Evolutionary conservation across 2,797 vertebrate genomes (phyloP).

Genomic region (Neomorphus geoffroyi): DNA sequence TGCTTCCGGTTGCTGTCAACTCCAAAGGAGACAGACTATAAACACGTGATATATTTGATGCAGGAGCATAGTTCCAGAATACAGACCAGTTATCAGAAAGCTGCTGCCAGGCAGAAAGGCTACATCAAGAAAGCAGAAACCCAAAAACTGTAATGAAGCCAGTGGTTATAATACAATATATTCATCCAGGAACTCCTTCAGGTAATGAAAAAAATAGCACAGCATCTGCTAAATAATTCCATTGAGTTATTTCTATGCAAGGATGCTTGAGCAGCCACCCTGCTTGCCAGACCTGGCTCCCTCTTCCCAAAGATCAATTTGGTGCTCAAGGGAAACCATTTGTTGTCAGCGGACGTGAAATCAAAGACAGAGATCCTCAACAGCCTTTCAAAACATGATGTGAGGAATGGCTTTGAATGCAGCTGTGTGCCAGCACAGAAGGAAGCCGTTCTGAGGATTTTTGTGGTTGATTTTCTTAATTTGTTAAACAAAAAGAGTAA

Average conservation of each 20-base stretch:
- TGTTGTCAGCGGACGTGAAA: too few relatives aligned
- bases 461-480: too few relatives aligned
- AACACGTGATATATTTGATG: background rate
- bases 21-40: background rate
- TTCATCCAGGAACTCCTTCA: background rate
- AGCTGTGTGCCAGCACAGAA: too few relatives aligned
- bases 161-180: fast-evolving
- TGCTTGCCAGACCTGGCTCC: too few relatives aligned
- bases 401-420: too few relatives aligned
- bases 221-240: background rate
- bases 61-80: background rate
- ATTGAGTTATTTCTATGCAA: background rate
- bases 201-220: background rate
- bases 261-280: background rate
- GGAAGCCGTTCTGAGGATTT: too few relatives aligned
- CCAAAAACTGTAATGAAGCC: background rate
- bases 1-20: background rate
- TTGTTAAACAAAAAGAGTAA: too few relatives aligned
- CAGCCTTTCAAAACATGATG: too few relatives aligned
- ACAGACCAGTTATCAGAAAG: background rate
- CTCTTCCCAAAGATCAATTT: too few relatives aligned
- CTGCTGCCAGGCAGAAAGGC: background rate
- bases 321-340: too few relatives aligned
- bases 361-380: too few relatives aligned
- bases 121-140: background rate